These are phyloP conservation scores for Drosophila barbarae DNA, from an alignment of 2,888 invertebrate genomes.

Conservation along the genomic window DNA sequence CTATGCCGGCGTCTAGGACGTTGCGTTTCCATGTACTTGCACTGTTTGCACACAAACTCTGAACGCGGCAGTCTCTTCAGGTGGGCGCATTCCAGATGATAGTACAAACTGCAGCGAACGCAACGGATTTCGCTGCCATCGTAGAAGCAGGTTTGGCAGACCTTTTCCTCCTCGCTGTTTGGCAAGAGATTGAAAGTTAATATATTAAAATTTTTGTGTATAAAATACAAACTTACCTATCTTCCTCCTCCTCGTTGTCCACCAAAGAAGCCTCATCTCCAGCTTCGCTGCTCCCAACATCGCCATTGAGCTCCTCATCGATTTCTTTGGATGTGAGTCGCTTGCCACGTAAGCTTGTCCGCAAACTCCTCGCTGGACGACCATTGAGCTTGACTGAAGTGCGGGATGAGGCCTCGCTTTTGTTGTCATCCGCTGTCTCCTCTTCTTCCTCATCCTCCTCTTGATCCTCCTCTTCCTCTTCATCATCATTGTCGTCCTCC, in stretches of 20 bases:
- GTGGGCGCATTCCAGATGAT: constrained; percentile 87
- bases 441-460: constrained; percentile 61
- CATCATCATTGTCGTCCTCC: constrained; percentile 45
- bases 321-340: constrained; percentile 78
- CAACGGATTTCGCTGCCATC: constrained; percentile 75
- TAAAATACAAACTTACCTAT: constrained; percentile 17
- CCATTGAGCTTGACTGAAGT: constrained; percentile 33
- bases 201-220: neutral
- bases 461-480: constrained; percentile 24
- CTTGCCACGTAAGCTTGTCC: constrained; percentile 62
- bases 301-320: constrained; percentile 66
- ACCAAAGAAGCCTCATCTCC: constrained; percentile 57
- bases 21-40: constrained; percentile 78
- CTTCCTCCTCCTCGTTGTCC: constrained; percentile 47
- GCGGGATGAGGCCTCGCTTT: constrained; percentile 54
- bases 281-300: constrained; percentile 39
- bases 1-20: constrained; percentile 55
- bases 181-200: neutral
- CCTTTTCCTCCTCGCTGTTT: constrained; percentile 67
- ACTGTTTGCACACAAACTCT: constrained; percentile 83
- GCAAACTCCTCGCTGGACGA: constrained; percentile 24
- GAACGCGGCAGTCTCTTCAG: constrained; percentile 83
- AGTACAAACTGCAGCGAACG: constrained; percentile 79
- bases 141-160: constrained; percentile 75
- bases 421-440: constrained; percentile 49